These are phyloP conservation scores for Gryllus longicercus DNA, from an alignment of 2,888 invertebrate genomes.

Conservation along the genomic window DNA sequence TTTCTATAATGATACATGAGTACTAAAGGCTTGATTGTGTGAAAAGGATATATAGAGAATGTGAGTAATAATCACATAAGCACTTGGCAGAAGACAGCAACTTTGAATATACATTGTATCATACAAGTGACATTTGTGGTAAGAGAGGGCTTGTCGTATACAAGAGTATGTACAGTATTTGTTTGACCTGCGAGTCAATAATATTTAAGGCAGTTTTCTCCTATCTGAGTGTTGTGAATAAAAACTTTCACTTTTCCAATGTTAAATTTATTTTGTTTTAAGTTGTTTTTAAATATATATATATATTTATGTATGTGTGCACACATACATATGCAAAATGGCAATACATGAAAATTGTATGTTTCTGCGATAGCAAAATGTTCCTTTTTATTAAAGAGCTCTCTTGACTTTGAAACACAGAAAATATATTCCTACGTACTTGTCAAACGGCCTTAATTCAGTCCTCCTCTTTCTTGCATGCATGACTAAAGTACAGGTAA, in stretches of 20 bases:
- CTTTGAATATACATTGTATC: too few species aligned
- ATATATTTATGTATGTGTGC: not conserved
- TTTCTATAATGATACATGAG: not conserved
- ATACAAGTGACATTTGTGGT: not conserved
- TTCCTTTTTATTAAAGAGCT: constrained; percentile 10
- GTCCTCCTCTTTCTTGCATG: not conserved
- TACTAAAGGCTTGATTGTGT: not conserved
- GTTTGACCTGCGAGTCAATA: not conserved
- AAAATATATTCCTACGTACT: not conserved
- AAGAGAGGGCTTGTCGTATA: not conserved
- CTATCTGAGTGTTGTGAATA: constrained; percentile 23
- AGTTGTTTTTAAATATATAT: not conserved
- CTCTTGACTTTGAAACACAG: not conserved
- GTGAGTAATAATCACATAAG: too few species aligned
- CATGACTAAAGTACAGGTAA: too few species aligned
- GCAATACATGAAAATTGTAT: not conserved
- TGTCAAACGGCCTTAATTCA: not conserved
- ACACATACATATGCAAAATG: constrained; percentile 17
- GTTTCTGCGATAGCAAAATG: constrained; percentile 17
- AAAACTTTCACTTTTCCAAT: constrained; percentile 24
- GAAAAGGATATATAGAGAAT: too few species aligned
- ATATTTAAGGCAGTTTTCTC: constrained; percentile 18
- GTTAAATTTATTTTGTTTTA: constrained; percentile 22
- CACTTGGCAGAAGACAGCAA: too few species aligned
- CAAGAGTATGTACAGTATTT: constrained; percentile 22